Base-by-base conservation (phyloP, 1,140 invertebrate species). In the Drosophila ironensis region DNA sequence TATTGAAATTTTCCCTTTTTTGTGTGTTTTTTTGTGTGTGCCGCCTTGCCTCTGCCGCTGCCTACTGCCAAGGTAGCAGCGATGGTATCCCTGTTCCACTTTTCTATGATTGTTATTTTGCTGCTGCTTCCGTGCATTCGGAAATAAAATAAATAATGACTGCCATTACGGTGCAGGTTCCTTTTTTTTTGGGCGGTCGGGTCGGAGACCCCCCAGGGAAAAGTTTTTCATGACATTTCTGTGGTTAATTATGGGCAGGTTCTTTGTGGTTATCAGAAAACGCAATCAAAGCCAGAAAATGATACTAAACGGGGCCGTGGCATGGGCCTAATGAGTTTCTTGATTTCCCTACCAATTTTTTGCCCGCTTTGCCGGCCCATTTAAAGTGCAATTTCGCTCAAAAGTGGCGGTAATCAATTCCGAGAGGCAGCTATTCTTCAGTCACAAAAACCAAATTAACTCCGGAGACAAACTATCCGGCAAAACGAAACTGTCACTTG, bases 131-230 rank as follows among this genome's bases (percentile, higher is more conserved):
- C 77, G 73, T 75, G 76, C 76, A 81, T 81, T 76, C 54, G 80
- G 70, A 81, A 81, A 81, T 81, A 76, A 82, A 81, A 82, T 76
- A 82, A 76, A 82, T 81, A 81, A 81, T 81, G 72, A 72, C 67
- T 50, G 68, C 60, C 67, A 72, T 82, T 82, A 76, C 54, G 73
- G 51, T 76, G 72, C 77, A 74, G 40, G 44, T 68, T n/a, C n/a
- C n/a, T n/a, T n/a, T n/a, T n/a, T 72, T 80, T 52, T 46, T 17
- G 11, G 37, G 38, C n/a, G 11, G 1, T 3, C 16, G 7, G 3
- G n/a, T 14, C 3, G 20, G n/a, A 4, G 24, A 12, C 2, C 17
- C 38, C 59, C 24, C 11, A 17, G 56, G 54, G 24, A 47, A 30
- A 47, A 28, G 17, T 37, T 45, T 40, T 33, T 56, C 42, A 53